A percentile compares a stretch with the other conserved stretches of the same genome.
Conservation (phyloP, 2,888 invertebrate genomes). For the Ctenicera cuprea region DNA sequence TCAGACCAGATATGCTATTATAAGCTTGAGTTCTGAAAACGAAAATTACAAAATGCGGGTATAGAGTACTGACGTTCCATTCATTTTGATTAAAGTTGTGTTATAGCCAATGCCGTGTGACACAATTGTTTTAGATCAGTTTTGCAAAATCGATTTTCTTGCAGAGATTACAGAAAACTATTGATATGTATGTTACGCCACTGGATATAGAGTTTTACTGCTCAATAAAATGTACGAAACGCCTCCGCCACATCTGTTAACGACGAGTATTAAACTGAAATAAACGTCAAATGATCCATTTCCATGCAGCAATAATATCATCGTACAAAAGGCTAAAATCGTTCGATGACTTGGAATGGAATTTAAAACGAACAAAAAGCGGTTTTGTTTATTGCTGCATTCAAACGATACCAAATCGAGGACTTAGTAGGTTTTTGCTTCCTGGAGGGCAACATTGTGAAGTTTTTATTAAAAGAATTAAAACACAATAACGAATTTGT, state of each 20-base stretch:
- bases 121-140: too few species aligned
- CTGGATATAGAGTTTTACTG: conserved; percentile 39
- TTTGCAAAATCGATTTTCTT: background rate
- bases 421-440: conserved; percentile 4
- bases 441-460: background rate
- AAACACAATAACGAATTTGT: too few species aligned
- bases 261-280: conserved; percentile 43
- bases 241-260: conserved; percentile 45
- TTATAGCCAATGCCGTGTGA: too few species aligned
- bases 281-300: conserved; percentile 45
- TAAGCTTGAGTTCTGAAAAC: too few species aligned
- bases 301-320: conserved; percentile 38
- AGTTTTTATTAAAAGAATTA: too few species aligned
- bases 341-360: conserved; percentile 33
- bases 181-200: background rate
- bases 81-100: too few species aligned
- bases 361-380: conserved; percentile 31
- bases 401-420: conserved; percentile 9
- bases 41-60: too few species aligned
- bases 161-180: background rate
- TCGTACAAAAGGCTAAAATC: conserved; percentile 36
- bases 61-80: too few species aligned
- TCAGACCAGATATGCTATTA: too few species aligned
- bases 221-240: conserved; percentile 41
- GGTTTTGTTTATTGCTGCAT: conserved; percentile 35